These are phyloP conservation scores for Nomada ferruginata DNA, from an alignment of 2,888 invertebrate genomes.

Conservation along the genomic window DNA sequence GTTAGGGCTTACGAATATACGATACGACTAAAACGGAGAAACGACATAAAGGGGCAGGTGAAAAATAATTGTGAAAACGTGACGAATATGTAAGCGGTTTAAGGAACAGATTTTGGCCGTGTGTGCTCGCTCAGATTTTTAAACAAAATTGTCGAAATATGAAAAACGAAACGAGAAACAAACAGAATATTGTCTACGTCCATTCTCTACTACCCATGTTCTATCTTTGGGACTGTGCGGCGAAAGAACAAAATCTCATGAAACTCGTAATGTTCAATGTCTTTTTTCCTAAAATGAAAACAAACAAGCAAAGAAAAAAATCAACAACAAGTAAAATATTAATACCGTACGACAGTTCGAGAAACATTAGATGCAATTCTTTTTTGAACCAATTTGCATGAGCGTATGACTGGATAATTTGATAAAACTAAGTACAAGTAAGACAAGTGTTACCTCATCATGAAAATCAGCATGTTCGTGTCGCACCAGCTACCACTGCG, in stretches of 20 bases:
- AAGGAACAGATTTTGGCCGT: slow-evolving; percentile 70
- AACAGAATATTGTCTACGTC: slow-evolving; percentile 53
- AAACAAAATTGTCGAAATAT: slow-evolving; percentile 25
- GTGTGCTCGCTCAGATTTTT: slow-evolving; percentile 59
- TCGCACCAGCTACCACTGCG: slow-evolving; percentile 77
- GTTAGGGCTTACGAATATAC: slow-evolving; percentile 54
- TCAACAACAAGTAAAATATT: slow-evolving; percentile 67
- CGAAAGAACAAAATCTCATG: slow-evolving; percentile 67
- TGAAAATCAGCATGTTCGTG: slow-evolving; percentile 79
- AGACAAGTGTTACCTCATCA: slow-evolving; percentile 85
- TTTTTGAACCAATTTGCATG: slow-evolving; percentile 80
- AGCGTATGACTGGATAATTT: slow-evolving; percentile 85
- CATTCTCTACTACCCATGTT: slow-evolving; percentile 61
- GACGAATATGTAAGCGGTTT: slow-evolving; percentile 52
- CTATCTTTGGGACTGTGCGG: slow-evolving; percentile 80
- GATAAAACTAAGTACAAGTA: slow-evolving; percentile 84
- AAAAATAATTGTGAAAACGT: slow-evolving; percentile 22
- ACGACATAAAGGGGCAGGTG: slow-evolving; percentile 18
- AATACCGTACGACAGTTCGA: slow-evolving; percentile 77
- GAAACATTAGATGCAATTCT: slow-evolving; percentile 65
- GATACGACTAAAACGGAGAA: slow-evolving; percentile 31
- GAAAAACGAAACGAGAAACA: slow-evolving; percentile 5
- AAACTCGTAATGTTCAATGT: slow-evolving; percentile 79
- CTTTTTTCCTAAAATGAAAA: slow-evolving; percentile 74
- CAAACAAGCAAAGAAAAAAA: slow-evolving; percentile 50